These are phyloP conservation scores for Rhinatrema bivittatum DNA, from an alignment of 2,797 vertebrate species.

Conservation along the genomic window DNA sequence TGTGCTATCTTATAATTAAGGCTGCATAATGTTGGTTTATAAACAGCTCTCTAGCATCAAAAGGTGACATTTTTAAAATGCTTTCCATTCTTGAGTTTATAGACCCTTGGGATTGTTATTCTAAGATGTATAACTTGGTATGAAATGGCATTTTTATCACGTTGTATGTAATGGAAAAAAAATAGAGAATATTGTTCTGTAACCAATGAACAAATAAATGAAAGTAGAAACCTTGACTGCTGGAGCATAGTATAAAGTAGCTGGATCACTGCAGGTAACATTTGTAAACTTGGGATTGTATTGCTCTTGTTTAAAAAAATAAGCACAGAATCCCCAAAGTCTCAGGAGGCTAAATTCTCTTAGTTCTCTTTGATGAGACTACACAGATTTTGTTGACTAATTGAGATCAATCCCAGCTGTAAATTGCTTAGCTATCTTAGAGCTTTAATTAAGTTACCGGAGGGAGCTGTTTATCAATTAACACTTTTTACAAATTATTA, in stretches of 20 bases:
- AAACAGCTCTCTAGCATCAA: slow-evolving; percentile 59
- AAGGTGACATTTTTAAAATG: slow-evolving; percentile 48
- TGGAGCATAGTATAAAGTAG: not conserved
- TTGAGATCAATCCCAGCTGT: slow-evolving; percentile 78
- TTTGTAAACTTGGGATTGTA: slow-evolving; percentile 26
- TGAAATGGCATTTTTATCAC: slow-evolving; percentile 36
- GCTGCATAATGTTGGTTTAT: slow-evolving; percentile 51
- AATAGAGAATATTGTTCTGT: slow-evolving; percentile 51
- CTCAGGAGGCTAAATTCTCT: slow-evolving; percentile 60
- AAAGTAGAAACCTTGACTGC: slow-evolving; percentile 38
- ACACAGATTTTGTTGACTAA: slow-evolving; percentile 75
- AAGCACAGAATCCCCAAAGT: slow-evolving; percentile 61
- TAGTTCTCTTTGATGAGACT: slow-evolving; percentile 65
- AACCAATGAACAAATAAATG: slow-evolving; percentile 51
- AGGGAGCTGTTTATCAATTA: slow-evolving; percentile 79
- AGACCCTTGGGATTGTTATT: slow-evolving; percentile 43
- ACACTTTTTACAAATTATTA: slow-evolving; percentile 80
- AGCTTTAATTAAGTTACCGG: slow-evolving; percentile 75
- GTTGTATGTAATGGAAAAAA: slow-evolving; percentile 44
- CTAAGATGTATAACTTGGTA: slow-evolving; percentile 45
- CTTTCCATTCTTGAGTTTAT: slow-evolving; percentile 46
- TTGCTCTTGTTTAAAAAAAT: slow-evolving; percentile 36
- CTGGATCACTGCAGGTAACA: slow-evolving; percentile 28
- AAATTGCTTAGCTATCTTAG: slow-evolving; percentile 63
- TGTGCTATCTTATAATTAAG: slow-evolving; percentile 56